Percentiles rank a stretch among this genome's conserved stretches.
Conservation (phyloP, 2,113 vertebrate genomes). For the Gobiocypris rarus region DNA sequence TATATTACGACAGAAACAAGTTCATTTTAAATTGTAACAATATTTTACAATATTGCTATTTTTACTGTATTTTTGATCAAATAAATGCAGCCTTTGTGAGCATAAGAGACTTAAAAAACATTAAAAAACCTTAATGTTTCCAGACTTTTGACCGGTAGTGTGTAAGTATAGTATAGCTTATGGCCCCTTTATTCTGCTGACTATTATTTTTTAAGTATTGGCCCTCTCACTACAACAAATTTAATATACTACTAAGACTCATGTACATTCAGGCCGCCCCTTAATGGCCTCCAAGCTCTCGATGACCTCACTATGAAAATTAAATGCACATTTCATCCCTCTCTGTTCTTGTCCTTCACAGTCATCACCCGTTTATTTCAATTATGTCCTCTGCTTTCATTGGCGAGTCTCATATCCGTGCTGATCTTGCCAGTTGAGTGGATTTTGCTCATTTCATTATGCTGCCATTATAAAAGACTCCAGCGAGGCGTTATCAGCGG, state of each 20-base stretch:
- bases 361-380: constrained; percentile 65
- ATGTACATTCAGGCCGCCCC: not conserved
- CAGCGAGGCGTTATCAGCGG: constrained; percentile 49
- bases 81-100: too few species aligned
- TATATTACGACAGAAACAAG: too few species aligned
- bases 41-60: too few species aligned
- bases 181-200: not conserved
- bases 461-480: constrained; percentile 65
- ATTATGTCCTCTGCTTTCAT: constrained; percentile 58
- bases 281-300: not conserved
- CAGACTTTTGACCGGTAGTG: too few species aligned
- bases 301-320: constrained; percentile 67
- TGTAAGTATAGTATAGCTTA: not conserved
- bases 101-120: too few species aligned
- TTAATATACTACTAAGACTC: constrained; percentile 11
- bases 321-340: constrained; percentile 41
- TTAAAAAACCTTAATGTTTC: too few species aligned
- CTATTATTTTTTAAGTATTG: not conserved
- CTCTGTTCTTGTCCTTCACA: constrained; percentile 64
- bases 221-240: not conserved
- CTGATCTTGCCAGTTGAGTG: constrained; percentile 45
- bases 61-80: too few species aligned
- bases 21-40: too few species aligned
- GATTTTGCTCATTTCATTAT: constrained; percentile 71
- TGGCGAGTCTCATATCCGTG: constrained; percentile 30